Evolutionary conservation across 2,113 vertebrate species (phyloP), one percentile per base, ranked within the genome.

Genomic region (Tupaia tana): DNA sequence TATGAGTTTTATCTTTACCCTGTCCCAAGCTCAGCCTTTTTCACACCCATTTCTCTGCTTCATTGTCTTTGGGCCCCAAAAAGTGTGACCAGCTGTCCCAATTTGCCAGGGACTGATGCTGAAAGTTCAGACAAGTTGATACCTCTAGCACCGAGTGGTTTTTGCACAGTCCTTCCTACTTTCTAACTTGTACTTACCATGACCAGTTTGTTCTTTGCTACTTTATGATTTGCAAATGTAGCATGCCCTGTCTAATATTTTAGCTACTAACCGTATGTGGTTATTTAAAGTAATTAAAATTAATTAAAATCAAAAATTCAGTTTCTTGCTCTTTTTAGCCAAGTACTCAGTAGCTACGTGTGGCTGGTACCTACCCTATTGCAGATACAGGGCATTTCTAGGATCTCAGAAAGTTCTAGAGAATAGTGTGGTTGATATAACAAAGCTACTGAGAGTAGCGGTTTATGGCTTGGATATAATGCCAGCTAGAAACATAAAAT

Each of bases 261-360:
- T 69, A 87, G 66, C 31, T n/a, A 87, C 52, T 14, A 61, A 56
- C 14, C 83, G 27, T 10, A 4, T n/a, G n/a, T 79, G 34, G 25
- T 34, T n/a, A 64, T 73, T 86, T n/a, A 79, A 93, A 94, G 91
- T 63, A 52, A 74, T 74, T 86, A 34, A 90, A 92, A 67, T 69
- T 15, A 96, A 93, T 63, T 74, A 27, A 69, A 67, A 88, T 90
- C 59, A 24, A 82, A 90, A 52, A 63, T 67, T n/a, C 8, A 64
- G 34, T 81, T 93, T 18, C 58, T 91, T 9, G 22, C 25, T 85
- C 27, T 77, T n/a, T 78, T 25, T 64, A 84, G 66, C 31, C 2
- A 85, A 75, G 31, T 54, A 15, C 7, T 91, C 2, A 16, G 19
- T n/a, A 63, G 7, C 20, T 43, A 56, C 54, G 27, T 12, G 13